Conservation (phyloP, 2,888 invertebrate genomes). For the Clostera curtula region DNA sequence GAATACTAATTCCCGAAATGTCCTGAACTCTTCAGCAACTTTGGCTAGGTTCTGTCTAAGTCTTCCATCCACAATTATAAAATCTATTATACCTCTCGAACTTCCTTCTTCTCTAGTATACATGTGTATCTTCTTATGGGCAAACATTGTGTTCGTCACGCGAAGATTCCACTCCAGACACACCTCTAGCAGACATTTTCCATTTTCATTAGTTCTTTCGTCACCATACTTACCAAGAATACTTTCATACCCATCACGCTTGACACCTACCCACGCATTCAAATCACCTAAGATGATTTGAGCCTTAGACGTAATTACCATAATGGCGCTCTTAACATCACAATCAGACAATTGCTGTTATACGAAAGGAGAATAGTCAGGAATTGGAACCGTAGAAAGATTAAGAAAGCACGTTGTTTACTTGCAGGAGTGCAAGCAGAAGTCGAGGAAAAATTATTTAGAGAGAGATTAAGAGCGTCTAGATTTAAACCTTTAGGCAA, state of each 20-base stretch:
- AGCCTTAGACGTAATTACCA: no score
- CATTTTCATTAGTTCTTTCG: conserved; percentile 1
- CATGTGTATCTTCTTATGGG: neutral
- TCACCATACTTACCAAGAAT: conserved; percentile 1
- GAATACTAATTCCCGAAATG: no score
- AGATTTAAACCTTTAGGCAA: no score
- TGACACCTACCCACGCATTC: conserved; percentile 1
- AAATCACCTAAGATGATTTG: neutral
- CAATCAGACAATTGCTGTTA: no score
- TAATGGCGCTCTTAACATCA: no score
- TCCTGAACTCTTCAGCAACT: no score
- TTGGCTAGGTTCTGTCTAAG: neutral
- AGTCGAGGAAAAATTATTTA: no score
- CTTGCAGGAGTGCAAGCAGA: no score
- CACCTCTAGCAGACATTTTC: conserved; percentile 1
- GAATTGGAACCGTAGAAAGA: no score
- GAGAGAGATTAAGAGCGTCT: no score
- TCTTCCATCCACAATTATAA: neutral
- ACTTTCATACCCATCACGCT: conserved; percentile 1
- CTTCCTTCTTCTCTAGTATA: neutral
- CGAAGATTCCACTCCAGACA: conserved; percentile 3
- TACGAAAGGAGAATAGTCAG: no score
- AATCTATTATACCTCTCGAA: neutral
- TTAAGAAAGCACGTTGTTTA: no score
- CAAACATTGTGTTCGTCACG: conserved; percentile 2